phyloP scores from a whole-genome alignment of 2,797 vertebrate species.

The Pseudopleuronectes americanus region DNA sequence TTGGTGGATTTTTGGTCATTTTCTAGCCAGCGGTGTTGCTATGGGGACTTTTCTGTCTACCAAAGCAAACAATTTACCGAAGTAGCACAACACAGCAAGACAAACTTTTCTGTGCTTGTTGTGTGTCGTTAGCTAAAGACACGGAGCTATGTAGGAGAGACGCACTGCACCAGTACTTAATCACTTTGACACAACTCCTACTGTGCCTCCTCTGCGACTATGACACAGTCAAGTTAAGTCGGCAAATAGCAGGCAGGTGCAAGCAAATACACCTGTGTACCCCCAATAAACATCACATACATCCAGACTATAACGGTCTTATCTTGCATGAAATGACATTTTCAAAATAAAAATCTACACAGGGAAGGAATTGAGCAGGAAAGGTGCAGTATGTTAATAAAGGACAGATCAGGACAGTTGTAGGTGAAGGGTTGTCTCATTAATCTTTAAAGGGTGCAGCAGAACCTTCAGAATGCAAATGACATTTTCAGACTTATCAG shows the following conservation, averaged over 20 bases:
- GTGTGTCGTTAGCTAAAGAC: constrained; percentile 2
- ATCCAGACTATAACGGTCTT: background rate
- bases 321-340: background rate
- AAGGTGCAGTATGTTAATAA: background rate
- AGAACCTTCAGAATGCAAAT: constrained; percentile 65
- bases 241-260: constrained; percentile 6
- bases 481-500: constrained; percentile 63
- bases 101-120: background rate
- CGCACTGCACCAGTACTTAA: constrained; percentile 26
- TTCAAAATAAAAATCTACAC: background rate
- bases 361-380: background rate
- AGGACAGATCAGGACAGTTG: constrained; percentile 23
- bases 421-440: constrained; percentile 69
- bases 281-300: background rate
- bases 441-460: constrained; percentile 64
- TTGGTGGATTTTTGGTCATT: background rate
- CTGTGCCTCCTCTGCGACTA: constrained; percentile 20
- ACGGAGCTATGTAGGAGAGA: background rate
- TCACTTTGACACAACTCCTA: constrained; percentile 25
- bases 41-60: background rate
- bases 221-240: constrained; percentile 18
- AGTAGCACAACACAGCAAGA: background rate
- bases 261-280: background rate
- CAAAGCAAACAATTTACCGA: background rate
- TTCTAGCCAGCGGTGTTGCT: background rate